Percentiles rank a stretch among this genome's conserved stretches.
phyloP scores from a whole-genome alignment of 2,888 invertebrate species.

The Tuberolachnus salignus region DNA sequence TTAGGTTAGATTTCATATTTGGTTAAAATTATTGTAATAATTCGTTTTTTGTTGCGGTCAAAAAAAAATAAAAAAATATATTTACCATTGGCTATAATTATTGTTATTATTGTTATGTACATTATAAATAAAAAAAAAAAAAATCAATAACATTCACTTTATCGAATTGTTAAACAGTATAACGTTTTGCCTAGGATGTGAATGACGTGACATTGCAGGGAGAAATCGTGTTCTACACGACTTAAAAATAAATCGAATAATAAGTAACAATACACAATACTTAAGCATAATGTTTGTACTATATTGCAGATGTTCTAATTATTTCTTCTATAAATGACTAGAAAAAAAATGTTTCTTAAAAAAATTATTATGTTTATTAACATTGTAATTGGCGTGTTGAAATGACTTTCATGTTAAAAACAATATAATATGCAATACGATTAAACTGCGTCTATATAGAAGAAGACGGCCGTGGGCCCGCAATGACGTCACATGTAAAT shows the following conservation, averaged over 20 bases:
- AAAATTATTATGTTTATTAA: not conserved
- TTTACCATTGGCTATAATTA: not conserved
- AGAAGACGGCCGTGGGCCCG: constrained; percentile 34
- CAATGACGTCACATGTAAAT: constrained; percentile 39
- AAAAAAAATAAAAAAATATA: not conserved
- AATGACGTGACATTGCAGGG: too few species aligned
- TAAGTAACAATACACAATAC: not conserved
- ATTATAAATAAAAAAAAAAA: not conserved
- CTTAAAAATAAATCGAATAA: not conserved
- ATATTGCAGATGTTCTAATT: too few species aligned
- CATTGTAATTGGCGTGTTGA: not conserved
- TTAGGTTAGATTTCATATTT: too few species aligned
- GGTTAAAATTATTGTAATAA: not conserved
- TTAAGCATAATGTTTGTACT: too few species aligned
- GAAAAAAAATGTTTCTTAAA: too few species aligned
- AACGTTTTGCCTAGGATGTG: too few species aligned
- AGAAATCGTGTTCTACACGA: not conserved
- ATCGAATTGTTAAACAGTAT: not conserved
- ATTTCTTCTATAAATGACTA: too few species aligned
- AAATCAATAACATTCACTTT: not conserved
- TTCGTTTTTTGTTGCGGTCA: not conserved
- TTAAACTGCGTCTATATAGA: not conserved
- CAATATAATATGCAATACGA: not conserved
- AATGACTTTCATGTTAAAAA: constrained; percentile 6
- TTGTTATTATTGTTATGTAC: not conserved